These are phyloP conservation scores for Stenchaetothrips biformis DNA, from an alignment of 2,888 invertebrate genomes.

Conservation along the genomic window DNA sequence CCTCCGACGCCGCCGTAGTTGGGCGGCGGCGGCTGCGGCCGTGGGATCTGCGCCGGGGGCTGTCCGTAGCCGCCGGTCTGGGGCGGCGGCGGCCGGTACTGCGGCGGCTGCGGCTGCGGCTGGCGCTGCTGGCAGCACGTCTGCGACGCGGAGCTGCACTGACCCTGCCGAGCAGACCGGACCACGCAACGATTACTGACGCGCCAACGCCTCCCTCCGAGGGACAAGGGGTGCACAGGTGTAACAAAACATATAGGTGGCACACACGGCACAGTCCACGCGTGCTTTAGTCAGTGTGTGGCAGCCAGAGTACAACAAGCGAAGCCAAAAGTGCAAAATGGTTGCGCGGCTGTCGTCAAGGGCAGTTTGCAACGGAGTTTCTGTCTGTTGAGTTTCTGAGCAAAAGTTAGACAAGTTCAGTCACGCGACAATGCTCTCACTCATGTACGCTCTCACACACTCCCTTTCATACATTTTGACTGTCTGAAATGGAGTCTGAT, in stretches of 20 bases:
- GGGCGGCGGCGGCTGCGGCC: neutral
- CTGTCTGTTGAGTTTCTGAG: too few relatives aligned
- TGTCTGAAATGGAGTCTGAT: neutral
- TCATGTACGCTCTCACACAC: neutral
- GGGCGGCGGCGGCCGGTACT: neutral
- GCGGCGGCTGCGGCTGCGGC: neutral
- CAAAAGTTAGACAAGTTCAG: neutral
- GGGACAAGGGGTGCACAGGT: neutral
- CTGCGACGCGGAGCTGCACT: conserved; percentile 12
- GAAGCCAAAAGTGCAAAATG: neutral
- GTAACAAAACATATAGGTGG: neutral
- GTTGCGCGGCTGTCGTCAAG: neutral
- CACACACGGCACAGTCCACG: neutral
- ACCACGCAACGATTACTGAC: neutral
- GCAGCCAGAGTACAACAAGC: neutral
- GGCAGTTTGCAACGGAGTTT: neutral
- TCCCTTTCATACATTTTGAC: neutral
- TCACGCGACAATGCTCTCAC: neutral
- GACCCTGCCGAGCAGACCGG: neutral
- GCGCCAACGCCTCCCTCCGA: neutral
- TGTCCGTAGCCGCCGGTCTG: neutral
- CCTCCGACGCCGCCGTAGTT: neutral
- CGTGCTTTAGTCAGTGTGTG: neutral
- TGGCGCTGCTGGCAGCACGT: conserved; percentile 7
- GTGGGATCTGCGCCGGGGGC: neutral